phyloP scores from a whole-genome alignment of 2,113 vertebrate genomes.

The Donacobius atricapilla region DNA sequence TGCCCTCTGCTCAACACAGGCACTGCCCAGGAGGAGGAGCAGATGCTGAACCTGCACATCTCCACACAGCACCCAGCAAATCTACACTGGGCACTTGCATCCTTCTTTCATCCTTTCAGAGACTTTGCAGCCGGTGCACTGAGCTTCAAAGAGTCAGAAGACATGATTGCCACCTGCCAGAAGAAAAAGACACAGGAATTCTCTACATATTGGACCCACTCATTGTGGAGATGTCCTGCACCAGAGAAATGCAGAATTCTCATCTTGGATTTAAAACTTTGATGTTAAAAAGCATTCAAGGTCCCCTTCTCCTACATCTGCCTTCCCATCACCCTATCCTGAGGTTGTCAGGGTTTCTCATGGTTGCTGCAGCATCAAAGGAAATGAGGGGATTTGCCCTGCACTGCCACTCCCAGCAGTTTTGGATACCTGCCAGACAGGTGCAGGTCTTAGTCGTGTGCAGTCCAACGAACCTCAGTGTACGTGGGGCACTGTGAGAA shows the following conservation, averaged over 20 bases:
- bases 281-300: background rate
- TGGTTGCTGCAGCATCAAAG: background rate
- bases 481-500: background rate
- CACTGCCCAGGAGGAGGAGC: background rate
- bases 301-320: accelerated
- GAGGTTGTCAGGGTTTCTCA: background rate
- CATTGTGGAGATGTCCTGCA: accelerated
- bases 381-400: background rate
- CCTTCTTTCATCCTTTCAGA: background rate
- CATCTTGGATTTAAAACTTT: background rate
- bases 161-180: background rate
- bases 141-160: background rate
- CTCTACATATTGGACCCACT: accelerated
- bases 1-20: background rate
- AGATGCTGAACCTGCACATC: background rate
- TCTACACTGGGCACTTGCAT: background rate
- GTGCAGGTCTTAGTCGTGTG: background rate
- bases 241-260: accelerated
- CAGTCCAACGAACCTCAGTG: accelerated
- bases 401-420: background rate
- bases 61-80: background rate
- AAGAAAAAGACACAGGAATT: background rate
- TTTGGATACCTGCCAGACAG: background rate
- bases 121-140: background rate
- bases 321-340: accelerated